A percentile compares a stretch with the other conserved stretches of the same genome.
Evolutionary conservation across 2,888 invertebrate genomes (phyloP).

Genomic region (Coleophora flavipennella): DNA sequence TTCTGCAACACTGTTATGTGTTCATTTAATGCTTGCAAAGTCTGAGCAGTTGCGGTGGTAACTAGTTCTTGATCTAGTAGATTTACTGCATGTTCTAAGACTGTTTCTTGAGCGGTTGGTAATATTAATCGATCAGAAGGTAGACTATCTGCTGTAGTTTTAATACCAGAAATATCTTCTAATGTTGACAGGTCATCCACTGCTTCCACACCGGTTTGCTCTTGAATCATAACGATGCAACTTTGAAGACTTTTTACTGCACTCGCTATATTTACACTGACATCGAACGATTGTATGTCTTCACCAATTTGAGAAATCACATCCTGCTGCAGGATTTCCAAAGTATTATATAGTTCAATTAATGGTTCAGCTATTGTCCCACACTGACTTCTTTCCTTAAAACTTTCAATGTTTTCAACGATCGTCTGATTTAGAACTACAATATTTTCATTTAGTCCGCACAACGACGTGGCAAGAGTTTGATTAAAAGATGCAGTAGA

Average conservation of each 20-base stretch:
- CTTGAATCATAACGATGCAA: constrained; percentile 59
- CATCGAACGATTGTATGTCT: constrained; percentile 30
- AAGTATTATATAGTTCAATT: constrained; percentile 50
- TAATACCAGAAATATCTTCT: constrained; percentile 71
- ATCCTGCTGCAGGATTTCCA: constrained; percentile 60
- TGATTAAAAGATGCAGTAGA: constrained; percentile 51
- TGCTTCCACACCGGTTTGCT: constrained; percentile 60
- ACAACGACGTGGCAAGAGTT: constrained; percentile 45
- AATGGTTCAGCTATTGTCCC: constrained; percentile 58
- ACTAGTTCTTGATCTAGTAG: constrained; percentile 23
- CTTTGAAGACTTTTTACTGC: constrained; percentile 52
- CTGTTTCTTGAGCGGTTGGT: constrained; percentile 36
- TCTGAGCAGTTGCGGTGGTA: constrained; percentile 39
- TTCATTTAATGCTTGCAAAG: constrained; percentile 44
- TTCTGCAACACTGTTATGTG: constrained; percentile 43
- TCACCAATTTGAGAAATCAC: constrained; percentile 55
- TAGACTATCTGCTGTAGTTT: constrained; percentile 67
- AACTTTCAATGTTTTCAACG: constrained; percentile 40
- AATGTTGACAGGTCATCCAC: constrained; percentile 69
- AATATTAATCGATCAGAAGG: constrained; percentile 42
- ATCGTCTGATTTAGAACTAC: constrained; percentile 42
- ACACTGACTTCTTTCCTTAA: constrained; percentile 36
- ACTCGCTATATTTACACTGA: constrained; percentile 42
- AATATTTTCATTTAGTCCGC: constrained; percentile 48
- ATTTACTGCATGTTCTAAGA: constrained; percentile 24